These are phyloP conservation scores for Pollenia labialis DNA, from an alignment of 2,888 invertebrate genomes.

Conservation along the genomic window DNA sequence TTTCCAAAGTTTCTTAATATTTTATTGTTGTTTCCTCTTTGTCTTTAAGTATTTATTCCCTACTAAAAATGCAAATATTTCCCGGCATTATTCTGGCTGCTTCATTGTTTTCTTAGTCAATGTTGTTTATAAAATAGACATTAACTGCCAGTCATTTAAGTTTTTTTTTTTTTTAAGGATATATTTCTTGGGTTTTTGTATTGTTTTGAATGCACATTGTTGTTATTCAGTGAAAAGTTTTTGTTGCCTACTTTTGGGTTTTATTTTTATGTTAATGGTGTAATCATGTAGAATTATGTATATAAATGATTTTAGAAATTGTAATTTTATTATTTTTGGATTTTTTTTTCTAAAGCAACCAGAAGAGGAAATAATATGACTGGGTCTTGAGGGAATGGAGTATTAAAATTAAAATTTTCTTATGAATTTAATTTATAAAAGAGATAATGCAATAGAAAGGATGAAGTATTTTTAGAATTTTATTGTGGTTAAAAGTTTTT, in stretches of 20 bases:
- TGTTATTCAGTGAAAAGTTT: constrained; percentile 7
- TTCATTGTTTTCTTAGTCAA: background rate
- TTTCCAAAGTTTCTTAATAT: too few species aligned
- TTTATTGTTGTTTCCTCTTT: too few species aligned
- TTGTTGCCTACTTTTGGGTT: constrained; percentile 32
- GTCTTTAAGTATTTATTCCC: constrained; percentile 3
- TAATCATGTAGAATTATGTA: constrained; percentile 66
- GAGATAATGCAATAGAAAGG: too few species aligned
- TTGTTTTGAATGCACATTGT: background rate
- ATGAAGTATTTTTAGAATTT: too few species aligned
- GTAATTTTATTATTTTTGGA: constrained; percentile 35
- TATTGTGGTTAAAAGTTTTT: too few species aligned
- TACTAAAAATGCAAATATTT: constrained; percentile 23
- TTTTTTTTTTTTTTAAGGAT: constrained; percentile 28
- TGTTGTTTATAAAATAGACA: constrained; percentile 8
- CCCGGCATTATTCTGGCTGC: background rate
- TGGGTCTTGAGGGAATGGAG: too few species aligned
- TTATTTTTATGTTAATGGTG: constrained; percentile 63
- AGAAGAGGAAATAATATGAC: background rate
- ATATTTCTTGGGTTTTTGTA: constrained; percentile 19
- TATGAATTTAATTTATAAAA: too few species aligned
- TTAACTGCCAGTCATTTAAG: constrained; percentile 20
- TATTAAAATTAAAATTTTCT: too few species aligned
- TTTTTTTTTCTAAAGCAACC: background rate
- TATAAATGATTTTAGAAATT: constrained; percentile 57